Evolutionary conservation across 2,888 invertebrate species (phyloP), one percentile per base, ranked within the genome.

Genomic region (Chouioia cunea): DNA sequence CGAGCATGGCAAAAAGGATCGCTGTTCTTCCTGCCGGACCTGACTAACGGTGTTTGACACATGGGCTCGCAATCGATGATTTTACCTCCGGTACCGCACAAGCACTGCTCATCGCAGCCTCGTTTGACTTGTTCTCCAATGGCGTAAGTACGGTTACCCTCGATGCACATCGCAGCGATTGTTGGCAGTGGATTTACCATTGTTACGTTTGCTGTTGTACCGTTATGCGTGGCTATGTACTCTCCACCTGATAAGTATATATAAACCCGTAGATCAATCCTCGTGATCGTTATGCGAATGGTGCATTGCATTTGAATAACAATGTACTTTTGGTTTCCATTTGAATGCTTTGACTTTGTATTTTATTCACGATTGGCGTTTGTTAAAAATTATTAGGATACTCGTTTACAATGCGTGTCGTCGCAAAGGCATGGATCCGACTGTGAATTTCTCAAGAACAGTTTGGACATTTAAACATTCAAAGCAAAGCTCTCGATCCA

Each of bases 71-170:
- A 96, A 74, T 92, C 89, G 1, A 76, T 78, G 85, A 93, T 91
- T 75, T 87, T 87, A 0, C 93, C 93, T 15, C 89, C 89, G 0
- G 84, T 79, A 23, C 87, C 86, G 80, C 95, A 95, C 23, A 91
- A 90, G 80, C 95, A 95, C 1, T 90, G 87, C 74, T 93, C 93
- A 67, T 94, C 93, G 80, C 95, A 96, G 53, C 90, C 93, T 48
- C 91, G 89, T 71, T 91, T 89, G 76, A 94, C 87, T 75, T 88
- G 90, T 76, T 93, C 92, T 1, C 94, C 95, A 62, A 91, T 84
- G 60, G 85, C 84, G 74, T 89, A 89, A 1, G 87, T 88, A 60
- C 74, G 76, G 63, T 83, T 83, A 10, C 76, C 79, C 0, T 83
- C 80, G 12, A 75, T 57, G 68, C 84, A 84, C 12, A 71, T 52